These are phyloP conservation scores for Amyelois transitella DNA, from an alignment of 1,140 invertebrate genomes.

Conservation along the genomic window DNA sequence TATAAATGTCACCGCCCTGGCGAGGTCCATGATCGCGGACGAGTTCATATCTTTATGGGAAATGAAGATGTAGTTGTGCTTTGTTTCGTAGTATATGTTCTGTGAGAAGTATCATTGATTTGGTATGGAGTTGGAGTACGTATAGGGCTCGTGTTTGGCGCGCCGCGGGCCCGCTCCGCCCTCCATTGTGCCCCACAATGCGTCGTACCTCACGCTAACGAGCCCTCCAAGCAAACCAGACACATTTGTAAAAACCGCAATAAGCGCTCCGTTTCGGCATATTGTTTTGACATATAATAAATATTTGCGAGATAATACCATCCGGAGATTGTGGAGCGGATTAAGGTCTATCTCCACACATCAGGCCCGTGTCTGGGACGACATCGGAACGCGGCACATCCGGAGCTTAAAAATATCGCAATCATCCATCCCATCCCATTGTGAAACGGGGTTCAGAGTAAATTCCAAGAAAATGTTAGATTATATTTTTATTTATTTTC, in stretches of 20 bases:
- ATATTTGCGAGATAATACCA: conserved; percentile 70
- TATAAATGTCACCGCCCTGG: neutral
- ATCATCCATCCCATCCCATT: too few relatives aligned
- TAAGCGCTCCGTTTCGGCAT: conserved; percentile 70
- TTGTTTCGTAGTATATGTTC: neutral
- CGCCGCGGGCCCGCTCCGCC: conserved; percentile 51
- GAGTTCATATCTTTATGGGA: neutral
- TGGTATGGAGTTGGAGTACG: conserved; percentile 24
- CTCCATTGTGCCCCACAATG: conserved; percentile 66
- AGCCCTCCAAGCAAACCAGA: conserved; percentile 63
- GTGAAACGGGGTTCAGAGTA: too few relatives aligned
- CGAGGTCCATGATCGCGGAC: neutral
- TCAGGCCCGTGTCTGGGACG: too few relatives aligned
- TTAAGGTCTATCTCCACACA: too few relatives aligned
- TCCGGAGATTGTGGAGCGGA: conserved; percentile 51
- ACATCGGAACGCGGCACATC: too few relatives aligned
- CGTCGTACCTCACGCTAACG: conserved; percentile 69
- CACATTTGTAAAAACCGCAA: conserved; percentile 73
- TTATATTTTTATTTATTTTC: too few relatives aligned
- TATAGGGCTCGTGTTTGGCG: conserved; percentile 37
- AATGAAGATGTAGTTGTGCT: neutral
- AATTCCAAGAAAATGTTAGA: too few relatives aligned
- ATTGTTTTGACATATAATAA: conserved; percentile 75
- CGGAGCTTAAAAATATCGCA: too few relatives aligned
- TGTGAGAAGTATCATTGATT: conserved; percentile 38